These are phyloP conservation scores for Choreutis nemorana DNA, from an alignment of 2,888 invertebrate species.

Conservation along the genomic window DNA sequence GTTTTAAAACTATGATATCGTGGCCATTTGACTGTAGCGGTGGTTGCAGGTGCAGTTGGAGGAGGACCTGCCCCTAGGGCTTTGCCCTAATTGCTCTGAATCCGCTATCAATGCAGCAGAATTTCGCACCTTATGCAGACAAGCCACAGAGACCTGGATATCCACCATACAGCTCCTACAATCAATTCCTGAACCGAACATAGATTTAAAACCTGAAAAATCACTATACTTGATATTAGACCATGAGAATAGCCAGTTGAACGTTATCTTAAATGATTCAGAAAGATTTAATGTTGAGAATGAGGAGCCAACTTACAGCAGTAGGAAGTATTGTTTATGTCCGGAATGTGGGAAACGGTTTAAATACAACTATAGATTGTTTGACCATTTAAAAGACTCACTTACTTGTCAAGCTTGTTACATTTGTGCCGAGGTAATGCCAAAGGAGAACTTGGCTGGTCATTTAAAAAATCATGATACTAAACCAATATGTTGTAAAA, in stretches of 20 bases:
- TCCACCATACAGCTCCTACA: slow-evolving; percentile 24
- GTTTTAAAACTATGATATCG: too few relatives aligned
- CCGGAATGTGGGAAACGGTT: slow-evolving; percentile 37
- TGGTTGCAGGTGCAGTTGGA: slow-evolving; percentile 49
- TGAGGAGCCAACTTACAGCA: too few relatives aligned
- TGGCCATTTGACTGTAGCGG: slow-evolving; percentile 42
- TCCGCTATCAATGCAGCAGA: slow-evolving; percentile 32
- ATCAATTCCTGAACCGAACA: too few relatives aligned
- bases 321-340: too few relatives aligned
- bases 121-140: slow-evolving; percentile 32
- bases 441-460: slow-evolving; percentile 24
- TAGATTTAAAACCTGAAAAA: too few relatives aligned
- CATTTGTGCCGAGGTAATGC: slow-evolving; percentile 38
- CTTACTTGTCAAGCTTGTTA: slow-evolving; percentile 37
- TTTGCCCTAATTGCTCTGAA: slow-evolving; percentile 34
- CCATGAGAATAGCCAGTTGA: too few relatives aligned
- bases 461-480: slow-evolving; percentile 30
- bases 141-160: slow-evolving; percentile 29
- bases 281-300: too few relatives aligned
- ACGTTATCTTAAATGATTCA: too few relatives aligned
- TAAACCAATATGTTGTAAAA: slow-evolving; percentile 30
- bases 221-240: slow-evolving; percentile 19
- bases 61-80: slow-evolving; percentile 35
- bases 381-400: slow-evolving; percentile 39
- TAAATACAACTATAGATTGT: slow-evolving; percentile 25